Evolutionary conservation across 2,888 invertebrate species (phyloP).

Genomic region (Conchocele bisecta): DNA sequence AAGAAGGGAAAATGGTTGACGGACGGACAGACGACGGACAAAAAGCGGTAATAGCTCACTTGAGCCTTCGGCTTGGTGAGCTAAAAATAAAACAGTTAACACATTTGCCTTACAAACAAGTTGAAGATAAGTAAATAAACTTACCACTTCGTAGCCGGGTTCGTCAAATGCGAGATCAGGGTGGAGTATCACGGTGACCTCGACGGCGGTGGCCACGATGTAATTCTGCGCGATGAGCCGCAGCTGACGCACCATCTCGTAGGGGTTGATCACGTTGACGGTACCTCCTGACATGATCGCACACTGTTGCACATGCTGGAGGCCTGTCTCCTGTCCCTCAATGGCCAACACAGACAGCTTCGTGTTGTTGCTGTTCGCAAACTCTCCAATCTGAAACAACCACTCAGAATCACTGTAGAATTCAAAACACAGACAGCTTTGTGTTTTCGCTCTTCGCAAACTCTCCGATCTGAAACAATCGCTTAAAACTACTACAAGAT

Average conservation of each 20-base stretch:
- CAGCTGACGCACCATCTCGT: slow-evolving; percentile 77
- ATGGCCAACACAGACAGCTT: slow-evolving; percentile 74
- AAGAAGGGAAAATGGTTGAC: too few relatives aligned
- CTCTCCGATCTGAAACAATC: slow-evolving; percentile 75
- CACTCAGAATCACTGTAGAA: too few relatives aligned
- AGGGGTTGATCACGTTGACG: slow-evolving; percentile 74
- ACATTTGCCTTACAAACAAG: too few relatives aligned
- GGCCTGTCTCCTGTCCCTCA: slow-evolving; percentile 68
- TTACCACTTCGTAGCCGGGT: slow-evolving; percentile 62
- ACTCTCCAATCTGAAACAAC: slow-evolving; percentile 75
- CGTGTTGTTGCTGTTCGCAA: slow-evolving; percentile 71
- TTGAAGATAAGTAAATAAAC: too few relatives aligned
- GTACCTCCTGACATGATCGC: slow-evolving; percentile 73
- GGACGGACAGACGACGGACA: too few relatives aligned
- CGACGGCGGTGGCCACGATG: slow-evolving; percentile 73
- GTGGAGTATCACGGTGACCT: slow-evolving; percentile 71
- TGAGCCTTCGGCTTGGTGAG: too few relatives aligned
- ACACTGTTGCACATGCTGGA: slow-evolving; percentile 67
- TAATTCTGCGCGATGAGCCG: slow-evolving; percentile 77
- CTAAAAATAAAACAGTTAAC: too few relatives aligned
- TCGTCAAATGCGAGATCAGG: slow-evolving; percentile 74
- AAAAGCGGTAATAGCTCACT: too few relatives aligned
- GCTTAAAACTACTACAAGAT: too few relatives aligned
- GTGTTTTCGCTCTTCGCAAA: slow-evolving; percentile 72
- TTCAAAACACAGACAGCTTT: slow-evolving; percentile 73